phyloP scores from a whole-genome alignment of 2,888 invertebrate genomes.

The Cephalotes varians region DNA sequence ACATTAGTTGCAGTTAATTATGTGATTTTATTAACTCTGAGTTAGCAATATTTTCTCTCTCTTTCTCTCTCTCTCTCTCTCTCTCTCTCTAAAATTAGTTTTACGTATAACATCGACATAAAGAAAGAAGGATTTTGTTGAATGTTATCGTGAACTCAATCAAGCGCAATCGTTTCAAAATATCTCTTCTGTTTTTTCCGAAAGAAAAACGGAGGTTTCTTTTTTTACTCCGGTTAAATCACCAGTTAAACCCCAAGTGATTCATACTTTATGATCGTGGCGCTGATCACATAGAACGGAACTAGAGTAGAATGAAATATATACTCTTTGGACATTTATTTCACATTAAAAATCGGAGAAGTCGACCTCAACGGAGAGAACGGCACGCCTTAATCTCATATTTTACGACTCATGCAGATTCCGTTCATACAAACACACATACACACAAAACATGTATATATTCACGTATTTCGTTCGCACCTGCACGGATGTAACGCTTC shows the following conservation, averaged over 20 bases:
- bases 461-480: not conserved
- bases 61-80: not conserved
- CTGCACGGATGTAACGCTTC: not conserved
- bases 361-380: slow-evolving; percentile 5
- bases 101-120: not conserved
- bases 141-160: not conserved
- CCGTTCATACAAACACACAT: slow-evolving; percentile 1
- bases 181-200: slow-evolving; percentile 4
- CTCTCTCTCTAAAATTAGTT: not conserved
- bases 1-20: not conserved
- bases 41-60: too few relatives aligned
- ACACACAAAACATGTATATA: not conserved
- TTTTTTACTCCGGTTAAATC: not conserved
- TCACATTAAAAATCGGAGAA: slow-evolving; percentile 12
- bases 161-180: not conserved
- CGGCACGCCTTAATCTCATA: slow-evolving; percentile 24
- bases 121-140: not conserved
- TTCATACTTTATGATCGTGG: slow-evolving; percentile 8
- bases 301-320: not conserved
- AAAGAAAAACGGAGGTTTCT: not conserved
- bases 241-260: not conserved
- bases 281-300: slow-evolving; percentile 1
- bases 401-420: not conserved
- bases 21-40: not conserved
- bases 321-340: slow-evolving; percentile 17